Evolutionary conservation across 2,888 invertebrate species (phyloP), one percentile per base, ranked within the genome.

Genomic region (Zootermopsis nevadensis): DNA sequence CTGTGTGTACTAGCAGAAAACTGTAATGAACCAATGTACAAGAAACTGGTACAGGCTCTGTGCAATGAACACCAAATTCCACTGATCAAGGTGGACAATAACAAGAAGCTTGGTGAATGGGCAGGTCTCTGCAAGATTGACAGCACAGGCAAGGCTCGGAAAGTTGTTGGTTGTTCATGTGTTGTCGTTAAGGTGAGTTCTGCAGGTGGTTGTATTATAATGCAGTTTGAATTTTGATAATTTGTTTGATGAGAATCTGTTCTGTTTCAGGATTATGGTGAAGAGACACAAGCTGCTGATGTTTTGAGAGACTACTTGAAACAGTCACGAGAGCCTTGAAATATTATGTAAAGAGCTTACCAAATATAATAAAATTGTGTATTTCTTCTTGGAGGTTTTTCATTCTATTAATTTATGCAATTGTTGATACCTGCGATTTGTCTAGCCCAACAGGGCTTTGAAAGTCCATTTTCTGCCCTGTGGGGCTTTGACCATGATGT

Each of bases 61-160:
- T 99, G 99, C 92, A 97, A 98, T 86, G 99, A 99, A 91, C 99
- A 99, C 91, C 96, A 97, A 89, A 99, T 99, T 89, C 98, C 99
- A 84, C 93, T 99, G 85, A 95, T 99, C 86, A 97, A 97, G 92
- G 98, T 85, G 80, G 99, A 99, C 90, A 98, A 98, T 91, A 99
- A 99, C 92, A 99, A 99, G 91, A 98, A 98, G 89, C 93, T 99
- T 83, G 99, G 99, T 77, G 99, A 99, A 92, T 99, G 99, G 99
- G 97, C 98, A 77, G 99, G 99, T 86, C 94, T 99, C 85, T 99
- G 99, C 92, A 99, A 99, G 92, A 98, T 99, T 88, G 99, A 99
- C 92, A 98, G 97, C 89, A 98, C 99, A 87, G 99, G 99, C 88
- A 99, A 99, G 90, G 98, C 99, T 85, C 94, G 99, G 87, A 99